Conservation (phyloP, 1,140 invertebrate species). For the Caenorhabditis latens region DNA sequence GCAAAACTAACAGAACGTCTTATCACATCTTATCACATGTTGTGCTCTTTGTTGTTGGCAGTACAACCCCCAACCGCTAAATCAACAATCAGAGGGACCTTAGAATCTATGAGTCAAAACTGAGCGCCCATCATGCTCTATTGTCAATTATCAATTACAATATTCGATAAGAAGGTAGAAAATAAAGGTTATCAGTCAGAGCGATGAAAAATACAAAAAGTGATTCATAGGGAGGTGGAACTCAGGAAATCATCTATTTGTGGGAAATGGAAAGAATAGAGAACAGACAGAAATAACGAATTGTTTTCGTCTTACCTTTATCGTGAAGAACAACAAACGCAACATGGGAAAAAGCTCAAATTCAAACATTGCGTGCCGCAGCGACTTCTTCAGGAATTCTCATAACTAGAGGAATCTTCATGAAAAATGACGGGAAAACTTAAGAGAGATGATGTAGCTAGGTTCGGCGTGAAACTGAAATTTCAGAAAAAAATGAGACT, state of each 20-base stretch:
- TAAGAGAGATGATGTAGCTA: not conserved
- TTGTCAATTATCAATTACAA: not conserved
- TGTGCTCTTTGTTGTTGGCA: constrained; percentile 23
- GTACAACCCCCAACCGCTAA: not conserved
- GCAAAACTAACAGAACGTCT: constrained; percentile 25
- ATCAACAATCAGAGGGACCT: constrained; percentile 20
- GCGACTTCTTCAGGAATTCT: constrained; percentile 35
- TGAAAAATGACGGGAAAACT: constrained; percentile 1
- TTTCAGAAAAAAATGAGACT: too few relatives aligned
- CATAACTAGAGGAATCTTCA: not conserved
- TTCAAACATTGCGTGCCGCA: constrained; percentile 51
- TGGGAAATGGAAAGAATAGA: not conserved
- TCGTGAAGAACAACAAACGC: constrained; percentile 55
- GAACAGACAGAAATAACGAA: constrained; percentile 31
- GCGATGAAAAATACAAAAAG: not conserved
- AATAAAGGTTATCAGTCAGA: not conserved
- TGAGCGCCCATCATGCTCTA: not conserved
- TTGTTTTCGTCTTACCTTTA: constrained; percentile 52
- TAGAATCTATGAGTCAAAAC: constrained; percentile 3
- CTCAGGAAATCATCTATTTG: constrained; percentile 9
- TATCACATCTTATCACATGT: constrained; percentile 47
- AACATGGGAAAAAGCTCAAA: constrained; percentile 49
- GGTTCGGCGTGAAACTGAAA: too few relatives aligned
- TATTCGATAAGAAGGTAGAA: not conserved
- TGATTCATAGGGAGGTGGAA: not conserved